Base-by-base conservation (phyloP, 2,888 invertebrate species). In the Argynnis bischoffii region DNA sequence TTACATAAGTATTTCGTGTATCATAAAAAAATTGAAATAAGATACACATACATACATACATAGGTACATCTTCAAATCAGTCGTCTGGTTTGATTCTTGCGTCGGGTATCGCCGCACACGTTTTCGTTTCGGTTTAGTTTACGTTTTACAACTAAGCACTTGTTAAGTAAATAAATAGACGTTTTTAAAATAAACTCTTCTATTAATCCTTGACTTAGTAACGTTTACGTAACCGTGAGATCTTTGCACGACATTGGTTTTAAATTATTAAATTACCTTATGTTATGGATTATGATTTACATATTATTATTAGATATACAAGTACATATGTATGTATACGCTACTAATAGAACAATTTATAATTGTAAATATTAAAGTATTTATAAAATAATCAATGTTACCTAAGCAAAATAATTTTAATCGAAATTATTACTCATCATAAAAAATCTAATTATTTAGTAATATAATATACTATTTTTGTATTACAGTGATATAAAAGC, bases 91-190 rank as follows among this genome's bases (percentile, higher is more conserved):
- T 79, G 80, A 76, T 75, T 79, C 84, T 75, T 81, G 76, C 79
- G 76, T 80, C 82, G 79, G 81, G 78, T 82, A 81, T 69, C 69
- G 70, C 71, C 69, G 68, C 69, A 69, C 69, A 69, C 74, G 74
- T 75, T 73, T 74, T 73, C 74, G 73, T 71, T 74, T 74, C 73
- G 72, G 65, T 71, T 69, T 72, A 72, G 88, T 88, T 89, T 88
- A 88, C 86, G 84, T 89, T 88, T 85, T 83, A 84, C 86, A 86
- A 88, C 88, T 87, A 87, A 91, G 87, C 89, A 91, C 90, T 90
- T 89, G 89, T 89, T 87, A 82, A 81, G 84, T 89, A 90, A 90
- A 91, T 90, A 91, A 91, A 91, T 90, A 90, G 81, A 75, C 80
- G 86, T 81, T 86, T 41, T 87, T 87, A 89, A 90, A 86, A 88